These are phyloP conservation scores for Dromas ardeola DNA, from an alignment of 2,113 vertebrate species.

Conservation along the genomic window DNA sequence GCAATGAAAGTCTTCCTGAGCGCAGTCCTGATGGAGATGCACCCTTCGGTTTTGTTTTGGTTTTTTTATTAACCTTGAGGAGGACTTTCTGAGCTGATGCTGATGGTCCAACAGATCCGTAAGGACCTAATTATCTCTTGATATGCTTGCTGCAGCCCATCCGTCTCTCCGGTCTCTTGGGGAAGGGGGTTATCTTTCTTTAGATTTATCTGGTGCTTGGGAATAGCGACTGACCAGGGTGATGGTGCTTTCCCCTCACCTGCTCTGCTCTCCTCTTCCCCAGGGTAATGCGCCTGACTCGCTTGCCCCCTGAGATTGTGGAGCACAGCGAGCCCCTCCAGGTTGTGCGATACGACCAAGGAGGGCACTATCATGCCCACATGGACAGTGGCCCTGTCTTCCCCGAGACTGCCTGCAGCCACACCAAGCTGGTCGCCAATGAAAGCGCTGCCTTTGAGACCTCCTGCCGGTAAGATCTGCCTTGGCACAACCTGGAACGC, in stretches of 20 bases:
- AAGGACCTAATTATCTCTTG: not conserved
- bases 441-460: conserved; percentile 86
- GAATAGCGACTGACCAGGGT: not conserved
- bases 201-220: not conserved
- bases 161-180: not conserved
- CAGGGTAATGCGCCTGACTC: conserved; percentile 91
- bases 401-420: conserved; percentile 87
- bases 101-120: not conserved
- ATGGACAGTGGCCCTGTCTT: conserved; percentile 90
- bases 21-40: conserved; percentile 19
- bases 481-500: accelerated
- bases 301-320: conserved; percentile 85
- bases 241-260: not conserved
- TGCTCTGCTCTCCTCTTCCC: not conserved
- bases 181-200: conserved; percentile 34
- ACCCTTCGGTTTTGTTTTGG: not conserved
- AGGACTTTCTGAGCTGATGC: conserved; percentile 2
- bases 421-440: conserved; percentile 90
- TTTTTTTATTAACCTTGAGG: not conserved
- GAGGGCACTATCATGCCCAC: conserved; percentile 92
- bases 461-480: conserved; percentile 86
- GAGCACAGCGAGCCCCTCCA: conserved; percentile 94
- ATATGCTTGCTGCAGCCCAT: conserved; percentile 1
- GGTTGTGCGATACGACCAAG: conserved; percentile 89
- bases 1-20: conserved; percentile 14